Evolutionary conservation across 2,797 vertebrate genomes (phyloP), one percentile per base, ranked within the genome.

Genomic region (Menidia menidia): DNA sequence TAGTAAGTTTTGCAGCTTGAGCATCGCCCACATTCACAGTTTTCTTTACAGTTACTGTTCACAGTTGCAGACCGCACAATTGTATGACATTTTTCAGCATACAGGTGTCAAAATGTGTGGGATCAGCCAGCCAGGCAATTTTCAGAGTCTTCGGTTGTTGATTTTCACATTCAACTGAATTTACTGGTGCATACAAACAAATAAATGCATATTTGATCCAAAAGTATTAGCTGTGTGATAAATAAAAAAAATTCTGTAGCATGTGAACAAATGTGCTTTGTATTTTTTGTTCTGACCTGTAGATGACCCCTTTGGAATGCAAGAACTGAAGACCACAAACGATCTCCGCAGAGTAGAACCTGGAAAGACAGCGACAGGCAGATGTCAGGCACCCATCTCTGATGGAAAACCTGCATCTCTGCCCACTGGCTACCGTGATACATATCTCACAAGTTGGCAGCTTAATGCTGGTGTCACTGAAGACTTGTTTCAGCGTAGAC

Each of bases 281-380:
- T 44, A 18, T 25, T 43, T 66, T 47, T 70, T 64, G 33, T 44
- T 75, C 85, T 87, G 88, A 99, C 98, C 98, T 98, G 93, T 99
- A 99, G 91, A 99, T 97, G 89, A 99, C 96, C 61, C 97, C 96
- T 94, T 96, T 98, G 80, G 93, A 91, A 83, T 99, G 98, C 51
- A 99, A 95, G 81, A 99, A 99, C 92, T 99, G 96, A 43, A 99
- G 93, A 41, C 98, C 98, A 83, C 96, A 97, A 54, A 97, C 79
- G 65, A 99, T 99, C 93, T 99, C 98, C 39, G 98, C 95, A n/a
- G 93, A 96, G 35, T 99, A 99, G 91, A 98, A 99, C 93, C 98
- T 99, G 89, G 14, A 41, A 54, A 65, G 71, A 31, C 35, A 56
- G 55, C 68, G 47, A 54, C 19, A 60, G 47, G 57, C 52, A 75